These are phyloP conservation scores for Chiloscyllium plagiosum DNA, from an alignment of 2,113 vertebrate genomes.

Conservation along the genomic window DNA sequence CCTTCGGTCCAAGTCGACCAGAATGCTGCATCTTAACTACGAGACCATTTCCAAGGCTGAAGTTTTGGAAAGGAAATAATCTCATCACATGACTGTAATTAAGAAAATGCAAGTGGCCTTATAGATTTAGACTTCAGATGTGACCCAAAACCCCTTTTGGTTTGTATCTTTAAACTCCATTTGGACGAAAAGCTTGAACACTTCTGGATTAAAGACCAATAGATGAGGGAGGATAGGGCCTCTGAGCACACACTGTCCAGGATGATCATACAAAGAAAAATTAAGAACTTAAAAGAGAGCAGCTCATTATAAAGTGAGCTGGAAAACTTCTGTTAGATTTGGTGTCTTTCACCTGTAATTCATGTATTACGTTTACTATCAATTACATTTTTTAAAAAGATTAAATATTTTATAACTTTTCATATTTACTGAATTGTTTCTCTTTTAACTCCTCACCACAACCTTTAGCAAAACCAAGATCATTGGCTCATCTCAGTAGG, in stretches of 20 bases:
- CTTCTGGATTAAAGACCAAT: background rate
- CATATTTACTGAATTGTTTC: accelerated
- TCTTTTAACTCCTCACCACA: accelerated
- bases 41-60: background rate
- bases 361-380: background rate
- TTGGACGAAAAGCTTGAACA: background rate
- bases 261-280: background rate
- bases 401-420: background rate
- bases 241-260: background rate
- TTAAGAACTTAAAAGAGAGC: background rate
- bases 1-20: too few species aligned
- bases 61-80: background rate
- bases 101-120: background rate
- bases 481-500: slow-evolving; percentile 64
- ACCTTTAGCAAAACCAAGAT: slow-evolving; percentile 40
- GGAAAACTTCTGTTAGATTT: background rate
- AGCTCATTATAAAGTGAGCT: background rate
- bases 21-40: too few species aligned
- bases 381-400: background rate
- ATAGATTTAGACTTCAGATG: background rate
- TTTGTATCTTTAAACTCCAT: background rate
- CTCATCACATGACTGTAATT: background rate
- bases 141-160: background rate
- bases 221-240: too few species aligned
- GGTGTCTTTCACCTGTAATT: background rate